Percentiles rank a stretch among this genome's conserved stretches.
Conservation (phyloP, 2,888 invertebrate species). For the Helobdella robusta region DNA sequence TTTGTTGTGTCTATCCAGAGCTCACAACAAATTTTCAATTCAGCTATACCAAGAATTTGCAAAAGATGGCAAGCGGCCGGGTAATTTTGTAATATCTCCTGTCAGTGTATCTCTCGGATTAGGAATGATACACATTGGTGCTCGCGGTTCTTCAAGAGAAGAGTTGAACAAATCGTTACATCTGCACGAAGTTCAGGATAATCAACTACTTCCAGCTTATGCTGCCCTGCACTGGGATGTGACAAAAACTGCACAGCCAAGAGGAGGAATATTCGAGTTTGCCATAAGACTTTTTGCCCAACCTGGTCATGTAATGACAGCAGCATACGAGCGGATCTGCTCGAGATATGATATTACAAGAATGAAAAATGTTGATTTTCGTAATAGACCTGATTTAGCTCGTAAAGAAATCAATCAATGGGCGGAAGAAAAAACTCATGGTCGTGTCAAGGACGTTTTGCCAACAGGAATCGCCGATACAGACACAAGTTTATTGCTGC, state of each 20-base stretch:
- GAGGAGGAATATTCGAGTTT: constrained; percentile 33
- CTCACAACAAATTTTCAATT: constrained; percentile 36
- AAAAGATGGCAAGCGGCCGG: constrained; percentile 35
- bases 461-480: constrained; percentile 35
- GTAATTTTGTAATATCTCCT: constrained; percentile 34
- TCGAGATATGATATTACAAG: constrained; percentile 32
- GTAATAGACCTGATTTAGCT: constrained; percentile 33
- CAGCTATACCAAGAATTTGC: constrained; percentile 35
- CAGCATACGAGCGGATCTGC: constrained; percentile 32
- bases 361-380: constrained; percentile 33
- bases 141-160: constrained; percentile 31
- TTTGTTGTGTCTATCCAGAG: constrained; percentile 34
- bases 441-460: constrained; percentile 34
- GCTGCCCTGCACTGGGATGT: constrained; percentile 37
- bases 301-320: constrained; percentile 28
- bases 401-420: constrained; percentile 37
- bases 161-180: constrained; percentile 34
- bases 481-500: constrained; percentile 32
- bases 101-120: constrained; percentile 35
- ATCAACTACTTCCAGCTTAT: constrained; percentile 35
- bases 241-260: constrained; percentile 32
- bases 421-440: constrained; percentile 34
- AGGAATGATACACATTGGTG: constrained; percentile 34
- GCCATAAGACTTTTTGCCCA: constrained; percentile 35
- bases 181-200: constrained; percentile 33